Conservation (phyloP, 2,797 vertebrate genomes). For the Chlorospingus flavigularis region DNA sequence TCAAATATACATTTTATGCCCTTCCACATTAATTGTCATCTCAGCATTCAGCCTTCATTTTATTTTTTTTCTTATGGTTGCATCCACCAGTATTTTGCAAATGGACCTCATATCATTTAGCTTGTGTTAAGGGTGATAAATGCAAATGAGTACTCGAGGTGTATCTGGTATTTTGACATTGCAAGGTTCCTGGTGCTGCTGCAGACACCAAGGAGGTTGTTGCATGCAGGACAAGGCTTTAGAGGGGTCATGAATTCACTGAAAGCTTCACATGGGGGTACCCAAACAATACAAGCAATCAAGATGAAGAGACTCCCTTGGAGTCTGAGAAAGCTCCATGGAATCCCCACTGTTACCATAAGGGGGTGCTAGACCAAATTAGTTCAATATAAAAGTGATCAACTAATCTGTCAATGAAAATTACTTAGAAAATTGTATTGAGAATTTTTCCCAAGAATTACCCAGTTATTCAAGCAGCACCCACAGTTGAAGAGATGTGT, state of each 20-base stretch:
- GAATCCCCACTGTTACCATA: background rate
- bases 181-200: background rate
- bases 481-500: background rate
- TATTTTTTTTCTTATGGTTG: background rate
- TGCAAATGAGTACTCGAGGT: background rate
- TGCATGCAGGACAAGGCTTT: background rate
- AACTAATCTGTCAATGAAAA: background rate
- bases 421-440: background rate
- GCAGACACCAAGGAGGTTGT: background rate
- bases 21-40: background rate
- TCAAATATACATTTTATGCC: background rate
- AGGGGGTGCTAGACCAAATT: background rate
- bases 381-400: background rate
- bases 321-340: background rate
- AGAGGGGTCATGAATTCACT: background rate
- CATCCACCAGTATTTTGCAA: background rate
- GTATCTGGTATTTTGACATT: background rate
- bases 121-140: background rate
- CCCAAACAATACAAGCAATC: background rate
- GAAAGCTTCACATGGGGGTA: background rate
- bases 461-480: background rate
- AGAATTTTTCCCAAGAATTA: background rate
- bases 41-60: background rate
- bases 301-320: background rate
- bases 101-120: background rate